These are phyloP conservation scores for Athene noctua DNA, from an alignment of 2,113 vertebrate genomes.

Conservation along the genomic window DNA sequence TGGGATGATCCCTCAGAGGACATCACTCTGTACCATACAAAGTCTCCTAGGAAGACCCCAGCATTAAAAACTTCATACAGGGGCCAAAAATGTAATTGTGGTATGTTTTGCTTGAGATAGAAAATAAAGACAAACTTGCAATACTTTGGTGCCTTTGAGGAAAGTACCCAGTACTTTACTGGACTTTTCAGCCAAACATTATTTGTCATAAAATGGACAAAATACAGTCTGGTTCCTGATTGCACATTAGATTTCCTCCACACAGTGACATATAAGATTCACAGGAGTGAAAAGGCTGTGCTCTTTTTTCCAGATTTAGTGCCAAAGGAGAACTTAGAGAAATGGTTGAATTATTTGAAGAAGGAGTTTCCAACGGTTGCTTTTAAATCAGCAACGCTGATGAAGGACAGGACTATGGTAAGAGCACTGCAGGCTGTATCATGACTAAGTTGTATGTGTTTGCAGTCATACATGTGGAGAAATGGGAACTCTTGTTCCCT, in stretches of 20 bases:
- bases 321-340: constrained; percentile 84
- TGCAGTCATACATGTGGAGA: not conserved
- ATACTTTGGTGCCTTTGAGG: not conserved
- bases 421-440: not conserved
- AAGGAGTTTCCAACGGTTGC: constrained; percentile 86
- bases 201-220: not conserved
- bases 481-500: not conserved
- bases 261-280: not conserved
- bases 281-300: not conserved
- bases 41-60: not conserved
- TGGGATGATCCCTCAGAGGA: not conserved
- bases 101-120: not conserved
- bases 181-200: not conserved
- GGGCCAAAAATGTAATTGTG: not conserved
- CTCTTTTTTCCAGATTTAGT: constrained; percentile 82
- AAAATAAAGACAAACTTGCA: not conserved
- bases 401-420: constrained; percentile 77
- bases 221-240: not conserved
- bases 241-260: not conserved
- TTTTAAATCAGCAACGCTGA: constrained; percentile 84
- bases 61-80: not conserved
- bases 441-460: not conserved
- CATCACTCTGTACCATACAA: not conserved
- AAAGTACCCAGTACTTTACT: not conserved
- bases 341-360: constrained; percentile 85